Evolutionary conservation across 2,113 vertebrate genomes (phyloP).

Genomic region (Eolophus roseicapilla): DNA sequence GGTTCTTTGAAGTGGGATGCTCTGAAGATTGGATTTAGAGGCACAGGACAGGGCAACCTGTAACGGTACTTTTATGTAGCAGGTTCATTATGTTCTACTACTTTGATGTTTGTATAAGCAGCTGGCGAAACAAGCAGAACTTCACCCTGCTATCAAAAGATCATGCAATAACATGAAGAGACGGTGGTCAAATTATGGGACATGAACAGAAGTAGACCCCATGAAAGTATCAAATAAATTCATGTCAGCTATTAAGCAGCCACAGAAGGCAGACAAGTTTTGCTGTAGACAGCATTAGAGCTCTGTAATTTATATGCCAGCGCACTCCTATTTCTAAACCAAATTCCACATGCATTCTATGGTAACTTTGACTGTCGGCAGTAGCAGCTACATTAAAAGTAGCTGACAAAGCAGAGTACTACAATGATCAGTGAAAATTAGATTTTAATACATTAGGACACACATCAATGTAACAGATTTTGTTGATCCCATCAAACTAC

Average conservation of each 20-base stretch:
- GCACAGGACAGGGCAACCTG: not conserved
- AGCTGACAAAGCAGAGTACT: not conserved
- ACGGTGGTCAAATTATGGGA: not conserved
- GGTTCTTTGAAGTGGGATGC: not conserved
- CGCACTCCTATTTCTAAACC: not conserved
- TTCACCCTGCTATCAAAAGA: not conserved
- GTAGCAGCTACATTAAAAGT: not conserved
- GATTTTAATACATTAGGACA: not conserved
- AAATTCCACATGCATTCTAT: not conserved
- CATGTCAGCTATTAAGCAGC: not conserved
- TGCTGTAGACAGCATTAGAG: not conserved
- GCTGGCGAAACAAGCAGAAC: not conserved
- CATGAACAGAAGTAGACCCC: fast-evolving
- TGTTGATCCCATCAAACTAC: not conserved
- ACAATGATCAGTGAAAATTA: not conserved
- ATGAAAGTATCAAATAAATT: not conserved
- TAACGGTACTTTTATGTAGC: not conserved
- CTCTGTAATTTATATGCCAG: not conserved
- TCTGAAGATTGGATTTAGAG: not conserved
- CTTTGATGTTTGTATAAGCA: not conserved
- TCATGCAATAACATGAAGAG: fast-evolving
- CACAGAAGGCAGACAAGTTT: not conserved
- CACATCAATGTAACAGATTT: not conserved
- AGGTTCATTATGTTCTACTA: not conserved
- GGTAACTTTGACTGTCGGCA: not conserved